phyloP scores from a whole-genome alignment of 2,113 vertebrate genomes.

The Lamprologus sp. region DNA sequence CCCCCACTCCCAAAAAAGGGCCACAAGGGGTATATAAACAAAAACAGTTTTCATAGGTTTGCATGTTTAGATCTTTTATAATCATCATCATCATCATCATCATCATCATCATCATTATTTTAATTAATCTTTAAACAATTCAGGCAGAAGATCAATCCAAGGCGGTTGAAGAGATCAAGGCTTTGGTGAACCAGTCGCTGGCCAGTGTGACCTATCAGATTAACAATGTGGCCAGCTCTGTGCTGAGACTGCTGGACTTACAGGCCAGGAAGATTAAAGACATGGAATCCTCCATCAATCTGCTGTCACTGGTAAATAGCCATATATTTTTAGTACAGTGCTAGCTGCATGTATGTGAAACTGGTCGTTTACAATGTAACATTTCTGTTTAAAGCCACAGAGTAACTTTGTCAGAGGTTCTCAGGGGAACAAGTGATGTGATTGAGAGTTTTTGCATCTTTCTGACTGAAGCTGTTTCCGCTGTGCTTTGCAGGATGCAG shows the following conservation, averaged over 20 bases:
- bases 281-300: constrained; percentile 75
- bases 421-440: background rate
- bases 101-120: no score
- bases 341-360: background rate
- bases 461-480: background rate
- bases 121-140: background rate
- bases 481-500: constrained; percentile 70
- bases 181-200: constrained; percentile 80
- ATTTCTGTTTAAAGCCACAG: background rate
- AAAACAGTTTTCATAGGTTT: background rate
- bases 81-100: background rate
- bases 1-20: background rate
- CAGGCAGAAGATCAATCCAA: constrained; percentile 75
- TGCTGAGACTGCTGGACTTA: constrained; percentile 79
- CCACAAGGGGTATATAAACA: background rate
- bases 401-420: background rate
- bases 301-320: constrained; percentile 73
- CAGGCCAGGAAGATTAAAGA: constrained; percentile 70
- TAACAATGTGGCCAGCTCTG: constrained; percentile 73
- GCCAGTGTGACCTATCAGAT: constrained; percentile 88
- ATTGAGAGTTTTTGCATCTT: background rate
- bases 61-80: background rate
- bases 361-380: background rate
- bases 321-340: background rate
- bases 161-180: constrained; percentile 83